Percentiles rank a stretch among this genome's conserved stretches.
Evolutionary conservation across 2,797 vertebrate genomes (phyloP).

Genomic region (Neomorphus geoffroyi): DNA sequence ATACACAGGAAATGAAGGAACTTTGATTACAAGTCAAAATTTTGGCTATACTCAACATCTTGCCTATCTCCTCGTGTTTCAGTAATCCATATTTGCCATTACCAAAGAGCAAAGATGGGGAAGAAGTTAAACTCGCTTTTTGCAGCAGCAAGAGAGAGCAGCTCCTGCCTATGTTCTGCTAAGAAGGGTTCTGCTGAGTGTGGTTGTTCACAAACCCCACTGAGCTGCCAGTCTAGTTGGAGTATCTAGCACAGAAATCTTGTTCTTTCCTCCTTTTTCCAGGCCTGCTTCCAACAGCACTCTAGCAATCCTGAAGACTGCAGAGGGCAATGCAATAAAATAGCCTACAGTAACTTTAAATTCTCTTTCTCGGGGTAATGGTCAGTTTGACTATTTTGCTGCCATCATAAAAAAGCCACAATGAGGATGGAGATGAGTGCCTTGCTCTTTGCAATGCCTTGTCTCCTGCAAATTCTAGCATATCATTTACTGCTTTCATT

Average conservation of each 20-base stretch:
- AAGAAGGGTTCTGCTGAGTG: not conserved
- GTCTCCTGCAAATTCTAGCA: not conserved
- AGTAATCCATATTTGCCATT: not conserved
- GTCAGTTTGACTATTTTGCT: not conserved
- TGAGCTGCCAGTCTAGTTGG: not conserved
- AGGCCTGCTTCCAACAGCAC: not conserved
- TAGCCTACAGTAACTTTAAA: not conserved
- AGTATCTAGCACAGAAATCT: not conserved
- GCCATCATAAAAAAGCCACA: not conserved
- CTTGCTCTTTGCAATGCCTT: not conserved
- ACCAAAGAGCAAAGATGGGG: not conserved
- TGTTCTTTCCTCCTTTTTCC: not conserved
- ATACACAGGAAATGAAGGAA: not conserved
- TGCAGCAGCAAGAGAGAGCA: not conserved
- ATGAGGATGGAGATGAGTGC: not conserved
- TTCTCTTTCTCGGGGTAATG: not conserved
- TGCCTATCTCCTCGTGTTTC: not conserved
- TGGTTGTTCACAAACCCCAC: not conserved
- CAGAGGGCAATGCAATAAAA: slow-evolving; percentile 22
- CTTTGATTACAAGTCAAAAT: not conserved
- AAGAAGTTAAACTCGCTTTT: not conserved
- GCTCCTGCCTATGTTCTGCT: not conserved
- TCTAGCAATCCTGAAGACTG: not conserved
- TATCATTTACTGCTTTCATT: slow-evolving; percentile 46
- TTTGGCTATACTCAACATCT: not conserved